Evolutionary conservation across 2,888 invertebrate species (phyloP), one percentile per base, ranked within the genome.

Genomic region (Acleris cristana): DNA sequence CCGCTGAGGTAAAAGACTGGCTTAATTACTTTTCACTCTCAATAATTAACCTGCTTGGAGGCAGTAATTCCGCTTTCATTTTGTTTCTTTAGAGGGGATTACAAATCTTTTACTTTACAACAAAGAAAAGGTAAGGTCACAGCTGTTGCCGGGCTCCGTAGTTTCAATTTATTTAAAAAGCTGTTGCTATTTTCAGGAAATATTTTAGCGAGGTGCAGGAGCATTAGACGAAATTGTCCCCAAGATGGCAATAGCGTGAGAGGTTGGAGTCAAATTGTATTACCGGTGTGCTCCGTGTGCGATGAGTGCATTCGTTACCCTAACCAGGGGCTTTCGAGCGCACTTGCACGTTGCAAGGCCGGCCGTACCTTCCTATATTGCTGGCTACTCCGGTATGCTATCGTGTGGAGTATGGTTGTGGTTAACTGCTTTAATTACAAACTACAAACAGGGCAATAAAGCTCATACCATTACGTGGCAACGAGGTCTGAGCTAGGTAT

Each of bases 251-350:
- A 83, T 89, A 83, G 77, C 79, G 77, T 75, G 77, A 76, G 82
- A 72, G 82, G 82, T 78, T 82, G 78, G 80, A 81, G 83, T 80
- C 63, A 90, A 91, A 92, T 90, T 89, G 89, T 89, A 90, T 91
- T 91, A 90, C 85, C 82, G 80, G 80, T 80, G 80, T 84, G 79
- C 83, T 81, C 79, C 79, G 53, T 58, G 49, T 63, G 77, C 85
- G 84, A 87, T 83, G 86, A 90, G 89, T 89, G 89, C 89, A 88
- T 89, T 89, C 84, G 85, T 88, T 88, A 87, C 80, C 73, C 76
- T 83, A 85, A 86, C 83, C 81, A 76, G 79, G 71, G 77, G 79
- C 79, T 82, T 82, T 82, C 75, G 76, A 85, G 83, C 74, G 73
- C 78, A 78, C 79, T 85, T 79, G 74, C 79, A 80, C 77, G 80